phyloP scores from a whole-genome alignment of 2,797 vertebrate species.

The Lepus oiostolus region DNA sequence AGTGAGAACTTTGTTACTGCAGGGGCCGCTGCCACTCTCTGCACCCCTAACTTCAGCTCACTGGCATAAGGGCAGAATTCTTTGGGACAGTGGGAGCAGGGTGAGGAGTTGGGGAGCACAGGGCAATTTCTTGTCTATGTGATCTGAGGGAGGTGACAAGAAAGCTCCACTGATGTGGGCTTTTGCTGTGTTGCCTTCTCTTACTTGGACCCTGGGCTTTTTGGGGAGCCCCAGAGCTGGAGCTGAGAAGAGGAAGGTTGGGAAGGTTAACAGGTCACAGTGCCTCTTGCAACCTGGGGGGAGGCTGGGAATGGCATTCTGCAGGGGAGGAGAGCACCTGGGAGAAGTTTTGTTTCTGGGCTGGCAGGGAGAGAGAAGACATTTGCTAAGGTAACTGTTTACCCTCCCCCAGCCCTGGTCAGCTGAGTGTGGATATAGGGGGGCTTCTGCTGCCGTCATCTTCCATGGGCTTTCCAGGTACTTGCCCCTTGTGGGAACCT shows the following conservation, averaged over 20 bases:
- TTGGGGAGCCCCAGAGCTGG: slow-evolving; percentile 27
- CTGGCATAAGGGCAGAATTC: slow-evolving; percentile 12
- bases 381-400: slow-evolving; percentile 32
- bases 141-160: slow-evolving; percentile 58
- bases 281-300: slow-evolving; percentile 50
- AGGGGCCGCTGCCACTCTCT: slow-evolving; percentile 57
- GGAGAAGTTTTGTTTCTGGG: slow-evolving; percentile 36
- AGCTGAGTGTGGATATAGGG: slow-evolving; percentile 71
- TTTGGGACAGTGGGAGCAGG: not conserved
- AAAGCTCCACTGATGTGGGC: slow-evolving; percentile 18
- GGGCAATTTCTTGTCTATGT: slow-evolving; percentile 24
- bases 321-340: not conserved
- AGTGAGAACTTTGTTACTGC: slow-evolving; percentile 65
- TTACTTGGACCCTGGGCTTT: not conserved
- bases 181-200: slow-evolving; percentile 47
- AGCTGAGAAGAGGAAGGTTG: slow-evolving; percentile 6
- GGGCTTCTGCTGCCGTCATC: slow-evolving; percentile 38
- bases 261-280: slow-evolving; percentile 40
- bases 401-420: slow-evolving; percentile 45
- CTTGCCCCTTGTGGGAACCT: not conserved
- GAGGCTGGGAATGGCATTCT: slow-evolving; percentile 20
- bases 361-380: not conserved
- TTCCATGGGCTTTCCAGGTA: slow-evolving; percentile 83
- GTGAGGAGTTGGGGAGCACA: not conserved
- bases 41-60: slow-evolving; percentile 42